Conservation (phyloP, 2,797 vertebrate genomes). For the Orestias chungarensis region DNA sequence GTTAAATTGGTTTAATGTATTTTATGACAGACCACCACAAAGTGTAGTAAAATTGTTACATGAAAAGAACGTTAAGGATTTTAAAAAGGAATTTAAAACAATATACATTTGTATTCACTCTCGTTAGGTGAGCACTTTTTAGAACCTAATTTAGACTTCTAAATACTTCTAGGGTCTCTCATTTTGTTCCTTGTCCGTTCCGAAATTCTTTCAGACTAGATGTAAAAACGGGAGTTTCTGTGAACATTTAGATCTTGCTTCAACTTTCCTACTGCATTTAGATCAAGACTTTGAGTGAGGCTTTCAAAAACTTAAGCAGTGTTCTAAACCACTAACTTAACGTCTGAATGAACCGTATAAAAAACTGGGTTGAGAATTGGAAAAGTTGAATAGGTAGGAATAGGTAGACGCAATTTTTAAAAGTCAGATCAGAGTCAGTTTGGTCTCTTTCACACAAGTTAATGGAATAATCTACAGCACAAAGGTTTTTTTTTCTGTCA, state of each 20-base stretch:
- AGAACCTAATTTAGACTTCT: not conserved
- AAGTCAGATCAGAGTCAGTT: not conserved
- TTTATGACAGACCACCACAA: not conserved
- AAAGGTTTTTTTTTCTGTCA: slow-evolving; percentile 1
- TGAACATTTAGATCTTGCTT: not conserved
- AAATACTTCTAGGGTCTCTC: not conserved
- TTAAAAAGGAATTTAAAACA: not conserved
- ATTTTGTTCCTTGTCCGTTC: not conserved
- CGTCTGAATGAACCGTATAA: not conserved
- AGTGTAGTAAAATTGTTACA: not conserved
- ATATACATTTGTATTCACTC: not conserved
- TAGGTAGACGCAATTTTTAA: too few species aligned
- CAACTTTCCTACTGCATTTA: not conserved
- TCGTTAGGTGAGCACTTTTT: not conserved
- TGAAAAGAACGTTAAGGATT: not conserved
- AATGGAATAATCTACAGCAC: not conserved
- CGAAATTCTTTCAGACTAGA: not conserved
- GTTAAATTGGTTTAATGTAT: not conserved
- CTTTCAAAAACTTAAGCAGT: not conserved
- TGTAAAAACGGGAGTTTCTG: not conserved
- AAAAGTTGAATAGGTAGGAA: too few species aligned
- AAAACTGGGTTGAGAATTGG: too few species aligned
- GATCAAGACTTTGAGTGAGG: not conserved
- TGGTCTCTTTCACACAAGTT: not conserved
- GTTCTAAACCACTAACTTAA: not conserved